phyloP scores from a whole-genome alignment of 2,113 vertebrate species.

The Hyperopisus bebe region DNA sequence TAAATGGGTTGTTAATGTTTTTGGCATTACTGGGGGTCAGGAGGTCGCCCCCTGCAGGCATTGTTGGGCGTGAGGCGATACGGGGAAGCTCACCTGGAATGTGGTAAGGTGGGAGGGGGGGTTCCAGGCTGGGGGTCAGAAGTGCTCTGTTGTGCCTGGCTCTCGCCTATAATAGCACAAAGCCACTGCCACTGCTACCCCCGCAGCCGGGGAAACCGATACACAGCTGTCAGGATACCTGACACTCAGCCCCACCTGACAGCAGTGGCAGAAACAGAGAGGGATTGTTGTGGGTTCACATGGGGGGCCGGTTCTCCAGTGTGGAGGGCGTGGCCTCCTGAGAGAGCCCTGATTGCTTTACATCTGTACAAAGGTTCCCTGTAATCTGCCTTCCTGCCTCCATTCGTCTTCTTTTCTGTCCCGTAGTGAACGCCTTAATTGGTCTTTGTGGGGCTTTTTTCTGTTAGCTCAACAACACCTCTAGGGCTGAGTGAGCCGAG shows the following conservation, averaged over 20 bases:
- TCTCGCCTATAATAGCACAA: constrained; percentile 55
- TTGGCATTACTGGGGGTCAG: background rate
- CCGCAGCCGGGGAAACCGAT: constrained; percentile 67
- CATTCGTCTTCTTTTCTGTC: constrained; percentile 98
- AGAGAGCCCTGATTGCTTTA: constrained; percentile 98
- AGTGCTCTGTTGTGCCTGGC: constrained; percentile 49
- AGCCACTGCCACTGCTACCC: constrained; percentile 60
- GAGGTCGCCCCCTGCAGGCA: constrained; percentile 33
- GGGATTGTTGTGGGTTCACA: constrained; percentile 87
- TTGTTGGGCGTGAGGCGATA: constrained; percentile 45
- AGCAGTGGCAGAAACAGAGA: constrained; percentile 73
- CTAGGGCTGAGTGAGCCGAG: constrained; percentile 71
- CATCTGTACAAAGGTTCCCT: constrained; percentile 98
- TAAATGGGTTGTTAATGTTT: background rate
- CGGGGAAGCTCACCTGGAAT: constrained; percentile 24
- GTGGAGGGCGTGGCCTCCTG: constrained; percentile 77
- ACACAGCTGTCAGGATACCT: constrained; percentile 72
- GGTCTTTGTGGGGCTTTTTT: constrained; percentile 94
- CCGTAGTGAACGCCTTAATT: constrained; percentile 96
- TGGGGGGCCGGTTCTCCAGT: constrained; percentile 82
- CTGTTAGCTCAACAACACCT: constrained; percentile 73
- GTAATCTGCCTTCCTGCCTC: constrained; percentile 94
- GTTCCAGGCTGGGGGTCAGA: constrained; percentile 8
- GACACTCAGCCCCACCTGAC: constrained; percentile 84
- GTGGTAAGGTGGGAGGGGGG: constrained; percentile 44